A percentile compares a stretch with the other conserved stretches of the same genome.
These are phyloP conservation scores for Cottoperca gobio DNA, from an alignment of 2,797 vertebrate species.

Conservation along the genomic window DNA sequence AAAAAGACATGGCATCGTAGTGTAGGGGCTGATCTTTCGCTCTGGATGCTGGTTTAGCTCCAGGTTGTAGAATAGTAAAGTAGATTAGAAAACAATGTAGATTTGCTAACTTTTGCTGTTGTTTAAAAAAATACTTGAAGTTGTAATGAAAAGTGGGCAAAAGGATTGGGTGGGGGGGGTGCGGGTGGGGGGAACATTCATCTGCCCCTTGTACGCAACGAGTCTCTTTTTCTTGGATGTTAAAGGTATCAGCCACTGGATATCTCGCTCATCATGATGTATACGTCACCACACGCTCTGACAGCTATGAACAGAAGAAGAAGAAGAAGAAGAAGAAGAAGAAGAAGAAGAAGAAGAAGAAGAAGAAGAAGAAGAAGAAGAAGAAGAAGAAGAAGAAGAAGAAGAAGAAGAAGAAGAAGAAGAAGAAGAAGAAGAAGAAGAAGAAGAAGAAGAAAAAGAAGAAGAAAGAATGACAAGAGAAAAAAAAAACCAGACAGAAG, in stretches of 20 bases:
- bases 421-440: constrained; percentile 48
- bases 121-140: constrained; percentile 86
- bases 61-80: constrained; percentile 82
- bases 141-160: constrained; percentile 73
- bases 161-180: constrained; percentile 8
- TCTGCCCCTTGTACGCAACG: constrained; percentile 67
- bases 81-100: constrained; percentile 83
- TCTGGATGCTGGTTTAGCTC: constrained; percentile 84
- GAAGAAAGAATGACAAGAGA: constrained; percentile 52
- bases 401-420: constrained; percentile 40
- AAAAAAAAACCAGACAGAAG: constrained; percentile 61
- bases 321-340: constrained; percentile 38
- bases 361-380: constrained; percentile 40
- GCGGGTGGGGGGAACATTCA: constrained; percentile 49
- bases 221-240: constrained; percentile 75
- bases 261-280: constrained; percentile 80
- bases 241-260: constrained; percentile 82
- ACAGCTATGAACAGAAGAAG: constrained; percentile 72
- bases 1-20: constrained; percentile 78
- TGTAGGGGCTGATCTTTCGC: constrained; percentile 80
- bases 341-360: constrained; percentile 38
- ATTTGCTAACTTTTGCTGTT: constrained; percentile 86
- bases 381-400: constrained; percentile 38
- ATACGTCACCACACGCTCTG: constrained; percentile 76
- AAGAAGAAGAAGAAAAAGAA: constrained; percentile 26